A percentile compares a stretch with the other conserved stretches of the same genome.
phyloP scores from a whole-genome alignment of 2,888 invertebrate genomes.

The Trichacis sp. region DNA sequence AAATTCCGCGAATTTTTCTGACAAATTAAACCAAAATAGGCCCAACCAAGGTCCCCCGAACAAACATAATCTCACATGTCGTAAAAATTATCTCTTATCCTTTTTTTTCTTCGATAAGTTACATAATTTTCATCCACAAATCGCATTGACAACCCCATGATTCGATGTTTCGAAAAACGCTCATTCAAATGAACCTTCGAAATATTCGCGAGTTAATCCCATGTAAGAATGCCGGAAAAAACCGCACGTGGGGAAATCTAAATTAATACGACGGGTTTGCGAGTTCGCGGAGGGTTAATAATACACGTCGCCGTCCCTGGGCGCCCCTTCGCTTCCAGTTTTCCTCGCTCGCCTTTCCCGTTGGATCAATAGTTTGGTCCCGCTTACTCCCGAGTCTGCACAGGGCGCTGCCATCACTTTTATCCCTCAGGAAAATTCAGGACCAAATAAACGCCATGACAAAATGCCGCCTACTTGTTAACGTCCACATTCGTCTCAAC shows the following conservation, averaged over 20 bases:
- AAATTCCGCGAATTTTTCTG: no score
- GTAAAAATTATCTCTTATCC: no score
- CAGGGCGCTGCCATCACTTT: constrained; percentile 41
- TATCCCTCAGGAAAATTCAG: constrained; percentile 32
- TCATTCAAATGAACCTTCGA: not conserved
- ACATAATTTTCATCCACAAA: no score
- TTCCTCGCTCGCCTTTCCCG: constrained; percentile 30
- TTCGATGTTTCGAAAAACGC: not conserved
- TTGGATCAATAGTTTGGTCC: constrained; percentile 65
- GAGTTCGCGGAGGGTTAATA: constrained; percentile 54
- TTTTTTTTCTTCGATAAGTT: no score
- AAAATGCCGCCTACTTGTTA: constrained; percentile 4
- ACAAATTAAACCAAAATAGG: no score
- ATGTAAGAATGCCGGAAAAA: constrained; percentile 19
- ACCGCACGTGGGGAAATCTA: constrained; percentile 25
- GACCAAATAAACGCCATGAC: constrained; percentile 21
- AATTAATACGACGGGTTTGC: constrained; percentile 46
- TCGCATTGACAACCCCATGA: no score
- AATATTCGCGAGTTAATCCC: constrained; percentile 9
- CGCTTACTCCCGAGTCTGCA: constrained; percentile 55
- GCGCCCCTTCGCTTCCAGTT: constrained; percentile 28
- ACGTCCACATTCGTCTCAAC: constrained; percentile 11
- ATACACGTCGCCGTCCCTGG: constrained; percentile 50
- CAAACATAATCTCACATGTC: no score
- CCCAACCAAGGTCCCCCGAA: no score